Evolutionary conservation across 1,140 invertebrate species (phyloP).

Genomic region (Hycleus cichorii): DNA sequence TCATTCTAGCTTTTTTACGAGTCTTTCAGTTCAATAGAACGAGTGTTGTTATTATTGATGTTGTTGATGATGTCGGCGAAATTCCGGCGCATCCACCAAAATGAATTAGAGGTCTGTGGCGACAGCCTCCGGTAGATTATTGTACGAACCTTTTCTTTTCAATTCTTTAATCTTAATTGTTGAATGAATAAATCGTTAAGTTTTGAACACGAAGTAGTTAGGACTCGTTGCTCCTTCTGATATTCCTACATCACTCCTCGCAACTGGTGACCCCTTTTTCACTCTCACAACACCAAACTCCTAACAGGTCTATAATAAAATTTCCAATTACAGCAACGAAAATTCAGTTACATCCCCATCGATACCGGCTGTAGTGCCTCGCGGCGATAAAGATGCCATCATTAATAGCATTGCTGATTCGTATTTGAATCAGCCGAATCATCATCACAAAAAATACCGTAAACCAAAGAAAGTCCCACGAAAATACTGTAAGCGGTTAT

Average conservation of each 20-base stretch:
- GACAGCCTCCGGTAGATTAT: too few species aligned
- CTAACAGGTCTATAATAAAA: neutral
- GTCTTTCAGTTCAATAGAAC: neutral
- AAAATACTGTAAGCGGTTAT: conserved; percentile 36
- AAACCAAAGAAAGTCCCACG: conserved; percentile 35
- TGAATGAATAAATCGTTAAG: too few species aligned
- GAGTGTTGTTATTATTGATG: too few species aligned
- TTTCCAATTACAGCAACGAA: conserved; percentile 26
- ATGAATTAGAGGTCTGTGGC: too few species aligned
- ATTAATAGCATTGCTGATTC: conserved; percentile 64
- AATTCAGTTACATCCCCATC: conserved; percentile 36
- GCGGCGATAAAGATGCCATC: conserved; percentile 64
- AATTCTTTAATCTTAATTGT: too few species aligned
- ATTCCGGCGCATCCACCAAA: neutral
- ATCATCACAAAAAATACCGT: conserved; percentile 44
- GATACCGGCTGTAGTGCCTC: conserved; percentile 46
- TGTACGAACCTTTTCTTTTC: too few species aligned
- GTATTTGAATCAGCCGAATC: conserved; percentile 45
- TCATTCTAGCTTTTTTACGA: neutral
- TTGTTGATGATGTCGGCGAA: neutral
- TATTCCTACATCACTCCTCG: too few species aligned
- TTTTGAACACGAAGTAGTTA: too few species aligned
- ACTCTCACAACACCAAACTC: too few species aligned
- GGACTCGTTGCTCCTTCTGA: too few species aligned
- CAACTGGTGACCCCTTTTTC: too few species aligned